Conservation (phyloP, 2,797 vertebrate species). For the Oophaga sylvatica region DNA sequence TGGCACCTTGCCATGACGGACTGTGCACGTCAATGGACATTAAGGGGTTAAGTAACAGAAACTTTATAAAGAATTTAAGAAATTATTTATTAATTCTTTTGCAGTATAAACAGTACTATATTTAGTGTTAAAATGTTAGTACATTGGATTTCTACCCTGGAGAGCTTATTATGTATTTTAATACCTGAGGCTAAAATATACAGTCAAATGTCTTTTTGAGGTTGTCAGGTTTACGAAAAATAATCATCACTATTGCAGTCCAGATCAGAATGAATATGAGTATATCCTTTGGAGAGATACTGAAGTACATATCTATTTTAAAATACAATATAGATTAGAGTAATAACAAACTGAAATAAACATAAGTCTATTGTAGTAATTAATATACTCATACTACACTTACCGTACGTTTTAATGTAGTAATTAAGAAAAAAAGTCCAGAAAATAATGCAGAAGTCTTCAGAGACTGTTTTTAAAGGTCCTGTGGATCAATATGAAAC, state of each 20-base stretch:
- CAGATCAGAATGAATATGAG: constrained; percentile 1
- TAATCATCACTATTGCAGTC: constrained; percentile 34
- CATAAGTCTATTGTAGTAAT: neutral
- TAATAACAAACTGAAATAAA: neutral
- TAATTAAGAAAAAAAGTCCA: neutral
- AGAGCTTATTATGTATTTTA: constrained; percentile 59
- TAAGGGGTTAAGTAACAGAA: constrained; percentile 24
- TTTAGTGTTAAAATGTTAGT: constrained; percentile 50
- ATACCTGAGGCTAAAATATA: constrained; percentile 55
- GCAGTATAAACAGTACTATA: constrained; percentile 45
- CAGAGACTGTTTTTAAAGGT: neutral
- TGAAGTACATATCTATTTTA: neutral
- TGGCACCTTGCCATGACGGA: too few relatives aligned
- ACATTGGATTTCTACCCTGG: constrained; percentile 50
- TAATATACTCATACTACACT: neutral
- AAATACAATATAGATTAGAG: neutral
- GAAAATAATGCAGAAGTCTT: neutral
- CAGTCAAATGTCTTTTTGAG: constrained; percentile 47
- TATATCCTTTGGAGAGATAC: neutral
- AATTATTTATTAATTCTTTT: constrained; percentile 53
- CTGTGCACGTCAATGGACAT: too few relatives aligned
- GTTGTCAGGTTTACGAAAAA: constrained; percentile 42
- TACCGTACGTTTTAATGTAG: neutral
- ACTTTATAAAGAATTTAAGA: constrained; percentile 55
- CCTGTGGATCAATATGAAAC: too few relatives aligned